These are phyloP conservation scores for Ophion costatus DNA, from an alignment of 2,888 invertebrate genomes.

Conservation along the genomic window DNA sequence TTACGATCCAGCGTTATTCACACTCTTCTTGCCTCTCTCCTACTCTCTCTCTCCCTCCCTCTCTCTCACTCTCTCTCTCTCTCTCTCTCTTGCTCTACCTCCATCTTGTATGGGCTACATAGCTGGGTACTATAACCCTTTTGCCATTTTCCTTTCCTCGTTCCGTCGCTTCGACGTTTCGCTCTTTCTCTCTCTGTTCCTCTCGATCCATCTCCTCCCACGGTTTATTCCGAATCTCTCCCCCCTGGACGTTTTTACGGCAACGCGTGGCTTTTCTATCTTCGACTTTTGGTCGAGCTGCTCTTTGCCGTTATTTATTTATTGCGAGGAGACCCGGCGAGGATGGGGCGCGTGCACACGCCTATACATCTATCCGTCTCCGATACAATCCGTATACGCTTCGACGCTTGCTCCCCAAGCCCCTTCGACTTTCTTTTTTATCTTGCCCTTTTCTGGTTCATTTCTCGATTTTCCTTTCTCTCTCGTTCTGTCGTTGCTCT, in stretches of 20 bases:
- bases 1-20: slow-evolving; percentile 79
- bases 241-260: slow-evolving; percentile 6
- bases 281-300: slow-evolving; percentile 53
- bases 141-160: slow-evolving; percentile 40
- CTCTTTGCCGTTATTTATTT: slow-evolving; percentile 63
- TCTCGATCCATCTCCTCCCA: slow-evolving; percentile 14
- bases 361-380: not conserved
- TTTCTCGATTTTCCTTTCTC: slow-evolving; percentile 36
- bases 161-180: slow-evolving; percentile 17
- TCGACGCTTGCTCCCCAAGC: slow-evolving; percentile 45
- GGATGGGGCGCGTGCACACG: slow-evolving; percentile 21
- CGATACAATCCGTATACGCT: slow-evolving; percentile 55
- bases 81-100: not conserved
- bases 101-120: slow-evolving; percentile 43
- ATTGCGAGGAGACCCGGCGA: slow-evolving; percentile 14
- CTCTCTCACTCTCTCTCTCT: slow-evolving; percentile 10
- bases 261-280: slow-evolving; percentile 16
- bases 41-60: not conserved
- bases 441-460: slow-evolving; percentile 22
- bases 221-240: slow-evolving; percentile 30
- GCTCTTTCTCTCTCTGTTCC: slow-evolving; percentile 5
- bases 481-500: not conserved
- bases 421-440: slow-evolving; percentile 10
- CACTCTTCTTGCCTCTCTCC: slow-evolving; percentile 65
- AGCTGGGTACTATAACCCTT: slow-evolving; percentile 38